Evolutionary conservation across 2,888 invertebrate species (phyloP).

Genomic region (Phragmatobia fuliginosa): DNA sequence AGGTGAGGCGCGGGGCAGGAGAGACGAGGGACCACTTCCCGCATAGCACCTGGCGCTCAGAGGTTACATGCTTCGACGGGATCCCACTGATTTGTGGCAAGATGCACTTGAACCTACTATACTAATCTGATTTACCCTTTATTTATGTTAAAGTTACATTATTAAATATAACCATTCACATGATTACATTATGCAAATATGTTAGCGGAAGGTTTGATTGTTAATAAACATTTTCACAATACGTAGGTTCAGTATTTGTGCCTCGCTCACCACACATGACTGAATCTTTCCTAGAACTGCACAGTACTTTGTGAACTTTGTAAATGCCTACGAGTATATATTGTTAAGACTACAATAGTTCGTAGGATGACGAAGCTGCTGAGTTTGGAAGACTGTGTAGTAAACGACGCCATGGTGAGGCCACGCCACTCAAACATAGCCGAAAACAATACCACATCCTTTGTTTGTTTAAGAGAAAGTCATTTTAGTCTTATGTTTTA

Average conservation of each 20-base stretch:
- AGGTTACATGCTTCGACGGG: constrained; percentile 77
- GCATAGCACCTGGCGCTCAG: constrained; percentile 84
- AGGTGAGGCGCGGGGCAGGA: constrained; percentile 36
- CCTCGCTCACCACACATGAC: constrained; percentile 9
- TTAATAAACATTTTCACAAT: constrained; percentile 23
- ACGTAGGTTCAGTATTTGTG: constrained; percentile 14
- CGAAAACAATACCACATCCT: constrained; percentile 66
- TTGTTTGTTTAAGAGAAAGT: constrained; percentile 76
- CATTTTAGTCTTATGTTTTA: constrained; percentile 74
- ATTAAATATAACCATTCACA: constrained; percentile 9
- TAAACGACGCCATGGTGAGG: constrained; percentile 25
- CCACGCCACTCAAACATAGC: constrained; percentile 58
- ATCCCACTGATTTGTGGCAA: constrained; percentile 83
- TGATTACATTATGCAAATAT: constrained; percentile 22
- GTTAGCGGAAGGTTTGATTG: constrained; percentile 16
- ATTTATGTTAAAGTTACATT: constrained; percentile 45
- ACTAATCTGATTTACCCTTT: constrained; percentile 68
- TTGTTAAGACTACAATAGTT: constrained; percentile 5
- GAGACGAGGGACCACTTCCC: constrained; percentile 72
- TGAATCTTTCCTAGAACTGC: constrained; percentile 26
- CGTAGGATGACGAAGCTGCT: constrained; percentile 1
- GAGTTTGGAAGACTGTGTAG: background rate
- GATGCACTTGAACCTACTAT: constrained; percentile 69
- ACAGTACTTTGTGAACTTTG: constrained; percentile 23
- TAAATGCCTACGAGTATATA: constrained; percentile 23